These are phyloP conservation scores for Montipora efflorescens DNA, from an alignment of 64 coral and sea anemone species.

Conservation along the genomic window DNA sequence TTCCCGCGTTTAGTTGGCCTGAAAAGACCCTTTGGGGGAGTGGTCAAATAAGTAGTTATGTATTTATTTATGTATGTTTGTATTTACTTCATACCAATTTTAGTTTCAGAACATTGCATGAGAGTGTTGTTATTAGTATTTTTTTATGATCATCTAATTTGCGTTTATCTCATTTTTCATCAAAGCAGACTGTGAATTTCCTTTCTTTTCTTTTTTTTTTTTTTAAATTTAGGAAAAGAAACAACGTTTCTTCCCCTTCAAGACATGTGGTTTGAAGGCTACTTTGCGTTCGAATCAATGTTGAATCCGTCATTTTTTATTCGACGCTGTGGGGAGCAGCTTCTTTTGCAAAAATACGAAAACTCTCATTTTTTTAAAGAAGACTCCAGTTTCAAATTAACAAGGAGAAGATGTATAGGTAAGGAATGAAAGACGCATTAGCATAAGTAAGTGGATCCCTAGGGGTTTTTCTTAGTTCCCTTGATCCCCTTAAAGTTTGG, in stretches of 20 bases:
- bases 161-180: neutral
- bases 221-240: constrained; percentile 70
- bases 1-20: too few relatives aligned
- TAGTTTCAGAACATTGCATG: too few relatives aligned
- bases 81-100: too few relatives aligned
- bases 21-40: too few relatives aligned
- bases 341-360: constrained; percentile 91
- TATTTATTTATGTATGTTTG: too few relatives aligned
- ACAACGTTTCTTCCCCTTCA: constrained; percentile 87
- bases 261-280: constrained; percentile 92
- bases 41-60: too few relatives aligned
- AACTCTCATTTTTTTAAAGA: constrained; percentile 94
- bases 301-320: constrained; percentile 87
- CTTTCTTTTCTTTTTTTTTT: neutral
- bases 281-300: constrained; percentile 89
- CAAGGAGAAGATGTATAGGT: constrained; percentile 89
- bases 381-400: constrained; percentile 89
- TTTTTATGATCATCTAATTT: too few relatives aligned
- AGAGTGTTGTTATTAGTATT: too few relatives aligned
- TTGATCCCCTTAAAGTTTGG: too few relatives aligned
- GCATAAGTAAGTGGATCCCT: too few relatives aligned
- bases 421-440: neutral
- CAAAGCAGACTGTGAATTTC: neutral
- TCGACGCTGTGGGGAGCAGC: constrained; percentile 77
- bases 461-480: too few relatives aligned